Conservation (phyloP, 1,140 invertebrate species). For the Varroa destructor region DNA sequence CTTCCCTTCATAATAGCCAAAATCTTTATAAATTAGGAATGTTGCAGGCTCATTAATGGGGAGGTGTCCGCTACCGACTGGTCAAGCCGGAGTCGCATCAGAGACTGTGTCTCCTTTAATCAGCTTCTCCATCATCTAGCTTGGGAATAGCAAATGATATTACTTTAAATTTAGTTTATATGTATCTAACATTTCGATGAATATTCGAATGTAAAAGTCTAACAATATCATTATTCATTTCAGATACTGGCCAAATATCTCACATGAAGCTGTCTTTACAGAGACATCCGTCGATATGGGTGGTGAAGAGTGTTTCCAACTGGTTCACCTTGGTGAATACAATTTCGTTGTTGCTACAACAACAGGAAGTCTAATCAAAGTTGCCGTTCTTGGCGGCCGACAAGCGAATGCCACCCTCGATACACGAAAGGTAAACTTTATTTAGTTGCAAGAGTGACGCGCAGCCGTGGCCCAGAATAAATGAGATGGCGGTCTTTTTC, state of each 20-base stretch:
- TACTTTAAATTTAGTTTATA: no score
- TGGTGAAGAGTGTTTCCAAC: constrained; percentile 21
- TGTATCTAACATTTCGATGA: no score
- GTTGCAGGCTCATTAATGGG: no score
- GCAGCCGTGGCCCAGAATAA: background rate
- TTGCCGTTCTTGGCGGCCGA: constrained; percentile 2
- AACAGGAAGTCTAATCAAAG: constrained; percentile 18
- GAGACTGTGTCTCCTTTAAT: no score
- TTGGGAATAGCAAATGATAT: no score
- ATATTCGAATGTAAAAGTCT: no score
- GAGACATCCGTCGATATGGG: constrained; percentile 10
- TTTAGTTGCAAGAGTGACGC: background rate
- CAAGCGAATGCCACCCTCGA: constrained; percentile 10
- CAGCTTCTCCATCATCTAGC: no score
- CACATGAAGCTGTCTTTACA: constrained; percentile 1
- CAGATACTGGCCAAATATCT: constrained; percentile 24
- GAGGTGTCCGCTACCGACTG: no score
- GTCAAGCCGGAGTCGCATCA: no score
- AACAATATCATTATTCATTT: background rate
- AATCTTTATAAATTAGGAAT: no score
- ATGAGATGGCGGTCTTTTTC: no score
- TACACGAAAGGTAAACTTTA: background rate
- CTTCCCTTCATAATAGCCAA: no score
- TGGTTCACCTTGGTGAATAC: constrained; percentile 1
- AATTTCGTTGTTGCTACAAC: constrained; percentile 10